These are phyloP conservation scores for Drosophila gaucha DNA, from an alignment of 2,888 invertebrate genomes.

Conservation along the genomic window DNA sequence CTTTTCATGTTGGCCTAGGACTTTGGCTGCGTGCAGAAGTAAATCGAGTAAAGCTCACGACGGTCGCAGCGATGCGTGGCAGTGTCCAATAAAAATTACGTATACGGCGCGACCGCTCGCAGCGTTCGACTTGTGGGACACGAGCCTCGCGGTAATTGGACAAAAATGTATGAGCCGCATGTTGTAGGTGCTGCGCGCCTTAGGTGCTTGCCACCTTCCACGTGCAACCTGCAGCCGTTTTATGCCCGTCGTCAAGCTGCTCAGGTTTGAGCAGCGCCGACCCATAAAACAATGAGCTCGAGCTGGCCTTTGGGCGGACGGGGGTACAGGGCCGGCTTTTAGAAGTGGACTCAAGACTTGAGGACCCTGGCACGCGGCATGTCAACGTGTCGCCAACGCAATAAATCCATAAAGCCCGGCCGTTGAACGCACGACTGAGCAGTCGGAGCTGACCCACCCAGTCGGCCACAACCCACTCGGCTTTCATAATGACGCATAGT, in stretches of 20 bases:
- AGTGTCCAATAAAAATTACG: constrained; percentile 75
- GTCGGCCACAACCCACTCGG: background rate
- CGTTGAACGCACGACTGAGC: constrained; percentile 59
- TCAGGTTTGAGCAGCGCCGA: constrained; percentile 35
- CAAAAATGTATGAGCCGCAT: constrained; percentile 39
- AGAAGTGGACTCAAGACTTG: constrained; percentile 34
- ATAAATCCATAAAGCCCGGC: constrained; percentile 66
- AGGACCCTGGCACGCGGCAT: constrained; percentile 54
- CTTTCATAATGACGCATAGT: constrained; percentile 60
- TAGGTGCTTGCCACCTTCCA: constrained; percentile 12
- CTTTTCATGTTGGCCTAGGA: constrained; percentile 76
- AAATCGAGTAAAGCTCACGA: constrained; percentile 62
- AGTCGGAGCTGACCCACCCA: constrained; percentile 8
- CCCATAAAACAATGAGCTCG: constrained; percentile 62
- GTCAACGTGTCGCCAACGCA: constrained; percentile 74
- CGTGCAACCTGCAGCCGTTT: constrained; percentile 27
- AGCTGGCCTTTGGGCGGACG: constrained; percentile 28
- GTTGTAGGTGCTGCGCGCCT: constrained; percentile 18
- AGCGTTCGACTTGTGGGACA: constrained; percentile 40
- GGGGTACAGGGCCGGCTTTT: constrained; percentile 9
- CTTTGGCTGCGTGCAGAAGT: constrained; percentile 36
- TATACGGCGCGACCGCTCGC: constrained; percentile 61
- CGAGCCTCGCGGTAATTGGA: constrained; percentile 70
- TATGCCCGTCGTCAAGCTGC: constrained; percentile 21
- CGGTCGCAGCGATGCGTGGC: constrained; percentile 46